Conservation (phyloP, 2,113 vertebrate species). For the Suricata suricatta region DNA sequence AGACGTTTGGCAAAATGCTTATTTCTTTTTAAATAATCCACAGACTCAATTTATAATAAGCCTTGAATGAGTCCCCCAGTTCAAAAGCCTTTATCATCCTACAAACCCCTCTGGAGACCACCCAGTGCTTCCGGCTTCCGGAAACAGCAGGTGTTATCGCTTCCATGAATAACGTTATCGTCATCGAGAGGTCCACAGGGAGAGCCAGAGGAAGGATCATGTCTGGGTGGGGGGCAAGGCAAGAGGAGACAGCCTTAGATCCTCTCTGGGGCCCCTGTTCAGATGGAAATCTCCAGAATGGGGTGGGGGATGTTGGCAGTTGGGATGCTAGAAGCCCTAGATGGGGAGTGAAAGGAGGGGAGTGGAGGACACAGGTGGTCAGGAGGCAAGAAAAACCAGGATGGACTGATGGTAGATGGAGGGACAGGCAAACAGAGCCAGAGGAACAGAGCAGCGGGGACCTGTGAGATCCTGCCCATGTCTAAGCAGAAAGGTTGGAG, state of each 20-base stretch:
- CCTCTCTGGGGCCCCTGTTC: background rate
- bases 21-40: background rate
- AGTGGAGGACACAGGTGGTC: background rate
- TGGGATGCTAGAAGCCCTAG: background rate
- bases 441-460: background rate
- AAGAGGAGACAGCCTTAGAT: background rate
- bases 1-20: constrained; percentile 12
- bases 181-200: background rate
- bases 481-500: background rate
- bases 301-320: background rate
- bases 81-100: constrained; percentile 6
- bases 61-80: background rate
- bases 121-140: background rate
- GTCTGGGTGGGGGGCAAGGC: too few species aligned
- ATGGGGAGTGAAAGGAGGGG: too few species aligned
- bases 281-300: background rate
- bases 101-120: background rate
- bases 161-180: background rate
- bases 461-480: background rate
- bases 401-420: background rate
- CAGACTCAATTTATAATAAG: background rate
- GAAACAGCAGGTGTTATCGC: background rate
- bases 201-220: background rate
- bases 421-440: background rate
- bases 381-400: background rate